Percentiles rank a stretch among this genome's conserved stretches.
Conservation (phyloP, 2,797 vertebrate species). For the Notolabrus celidotus region DNA sequence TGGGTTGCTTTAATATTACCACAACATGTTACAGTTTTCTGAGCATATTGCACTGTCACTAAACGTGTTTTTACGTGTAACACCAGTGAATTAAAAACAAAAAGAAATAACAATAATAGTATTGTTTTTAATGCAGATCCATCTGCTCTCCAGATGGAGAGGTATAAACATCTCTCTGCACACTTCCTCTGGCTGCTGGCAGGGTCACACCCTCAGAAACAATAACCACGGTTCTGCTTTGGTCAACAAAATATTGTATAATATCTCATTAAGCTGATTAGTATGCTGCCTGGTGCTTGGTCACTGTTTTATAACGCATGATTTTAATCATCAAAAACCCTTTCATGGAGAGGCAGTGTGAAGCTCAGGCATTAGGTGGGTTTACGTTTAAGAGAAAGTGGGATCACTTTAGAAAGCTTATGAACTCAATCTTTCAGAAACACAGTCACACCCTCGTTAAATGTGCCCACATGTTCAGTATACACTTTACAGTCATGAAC, state of each 20-base stretch:
- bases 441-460: conserved; percentile 35
- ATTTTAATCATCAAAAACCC: conserved; percentile 96
- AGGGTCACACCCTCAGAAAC: conserved; percentile 95
- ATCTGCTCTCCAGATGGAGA: conserved; percentile 81
- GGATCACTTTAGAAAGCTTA: conserved; percentile 81
- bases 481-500: conserved; percentile 42
- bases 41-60: conserved; percentile 13
- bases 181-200: conserved; percentile 88
- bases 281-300: conserved; percentile 95
- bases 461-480: conserved; percentile 51
- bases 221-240: conserved; percentile 95
- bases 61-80: conserved; percentile 58
- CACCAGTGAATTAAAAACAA: conserved; percentile 53
- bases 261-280: conserved; percentile 99
- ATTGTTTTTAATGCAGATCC: conserved; percentile 71
- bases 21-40: conserved; percentile 8
- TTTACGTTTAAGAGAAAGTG: conserved; percentile 88
- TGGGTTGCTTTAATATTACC: not conserved
- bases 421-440: conserved; percentile 34
- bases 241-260: conserved; percentile 99
- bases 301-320: conserved; percentile 90
- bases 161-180: conserved; percentile 71
- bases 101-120: conserved; percentile 48
- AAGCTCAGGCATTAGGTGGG: conserved; percentile 89
- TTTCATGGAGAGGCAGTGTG: conserved; percentile 89